Evolutionary conservation across 2,888 invertebrate species (phyloP), one percentile per base, ranked within the genome.

Genomic region (Caenorhabditis parvicauda): DNA sequence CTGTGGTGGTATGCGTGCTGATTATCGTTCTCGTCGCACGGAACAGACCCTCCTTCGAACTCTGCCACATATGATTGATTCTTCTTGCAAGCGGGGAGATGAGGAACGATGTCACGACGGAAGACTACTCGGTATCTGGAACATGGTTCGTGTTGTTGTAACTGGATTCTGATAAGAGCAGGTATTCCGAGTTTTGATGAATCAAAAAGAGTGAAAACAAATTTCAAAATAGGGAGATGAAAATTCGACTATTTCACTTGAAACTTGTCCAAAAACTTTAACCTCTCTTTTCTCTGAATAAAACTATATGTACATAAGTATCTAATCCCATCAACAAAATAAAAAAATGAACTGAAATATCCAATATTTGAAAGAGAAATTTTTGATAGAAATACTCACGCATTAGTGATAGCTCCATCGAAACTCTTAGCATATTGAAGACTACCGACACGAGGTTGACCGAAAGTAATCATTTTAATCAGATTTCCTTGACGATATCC

Each of bases 101-200:
- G 79, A 1, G 78, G 78, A 7, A 79, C 77, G 41, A 79, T 74
- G 51, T 79, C 79, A n/a, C 66, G 39, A 24, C 74, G 67, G 61
- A 76, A 69, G 5, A 79, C 74, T 2, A 79, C 67, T 14, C 79
- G 76, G 58, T 65, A 77, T 24, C 64, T 56, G 25, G 6, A 54
- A 25, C 19, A n/a, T n/a, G 21, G n/a, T 17, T 14, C 24, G 14
- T 49, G 22, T 22, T 7, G 9, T 35, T 28, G 35, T 3, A 19
- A 12, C 12, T 19, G 27, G 19, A 44, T n/a, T n/a, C n/a, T n/a
- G n/a, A n/a, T n/a, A n/a, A n/a, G n/a, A n/a, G n/a, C n/a, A n/a
- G n/a, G n/a, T n/a, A n/a, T n/a, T n/a, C n/a, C n/a, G n/a, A n/a
- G n/a, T n/a, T n/a, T n/a, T n/a, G n/a, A n/a, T n/a, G n/a, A n/a